Evolutionary conservation across 1,140 invertebrate species (phyloP).

Genomic region (Charaxes varanes): DNA sequence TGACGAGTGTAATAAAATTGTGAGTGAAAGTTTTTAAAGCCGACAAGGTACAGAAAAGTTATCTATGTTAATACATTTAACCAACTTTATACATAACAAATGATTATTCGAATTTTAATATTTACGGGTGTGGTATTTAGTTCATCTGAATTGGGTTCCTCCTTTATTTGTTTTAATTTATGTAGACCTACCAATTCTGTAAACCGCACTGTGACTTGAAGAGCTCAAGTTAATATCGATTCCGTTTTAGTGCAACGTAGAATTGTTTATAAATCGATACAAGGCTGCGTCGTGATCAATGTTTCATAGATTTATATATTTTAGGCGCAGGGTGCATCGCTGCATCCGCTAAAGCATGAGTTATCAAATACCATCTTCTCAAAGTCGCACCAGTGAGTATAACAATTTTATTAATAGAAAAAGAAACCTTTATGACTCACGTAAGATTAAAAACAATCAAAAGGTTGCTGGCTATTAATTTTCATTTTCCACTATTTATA

Average conservation of each 20-base stretch:
- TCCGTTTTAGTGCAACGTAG: conserved; percentile 19
- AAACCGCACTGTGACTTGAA: conserved; percentile 25
- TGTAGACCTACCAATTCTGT: conserved; percentile 30
- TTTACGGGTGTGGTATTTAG: conserved; percentile 68
- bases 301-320: conserved; percentile 40
- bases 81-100: conserved; percentile 2
- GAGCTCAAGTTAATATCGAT: conserved; percentile 30
- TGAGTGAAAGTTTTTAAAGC: conserved; percentile 29
- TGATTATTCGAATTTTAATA: conserved; percentile 29
- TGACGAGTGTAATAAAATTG: conserved; percentile 25
- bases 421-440: too few species aligned
- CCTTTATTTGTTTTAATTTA: conserved; percentile 54
- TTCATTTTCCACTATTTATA: conserved; percentile 4
- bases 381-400: conserved; percentile 85
- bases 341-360: conserved; percentile 79
- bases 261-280: conserved; percentile 46
- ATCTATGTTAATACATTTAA: conserved; percentile 2
- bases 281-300: conserved; percentile 39
- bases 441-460: too few species aligned
- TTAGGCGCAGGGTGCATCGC: conserved; percentile 62
- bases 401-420: conserved; percentile 1
- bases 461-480: background rate
- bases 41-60: conserved; percentile 30
- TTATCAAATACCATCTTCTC: conserved; percentile 84
- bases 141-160: conserved; percentile 34